Percentiles rank a stretch among this genome's conserved stretches.
Evolutionary conservation across 2,888 invertebrate species (phyloP).

Genomic region (Dasypogon diadema): DNA sequence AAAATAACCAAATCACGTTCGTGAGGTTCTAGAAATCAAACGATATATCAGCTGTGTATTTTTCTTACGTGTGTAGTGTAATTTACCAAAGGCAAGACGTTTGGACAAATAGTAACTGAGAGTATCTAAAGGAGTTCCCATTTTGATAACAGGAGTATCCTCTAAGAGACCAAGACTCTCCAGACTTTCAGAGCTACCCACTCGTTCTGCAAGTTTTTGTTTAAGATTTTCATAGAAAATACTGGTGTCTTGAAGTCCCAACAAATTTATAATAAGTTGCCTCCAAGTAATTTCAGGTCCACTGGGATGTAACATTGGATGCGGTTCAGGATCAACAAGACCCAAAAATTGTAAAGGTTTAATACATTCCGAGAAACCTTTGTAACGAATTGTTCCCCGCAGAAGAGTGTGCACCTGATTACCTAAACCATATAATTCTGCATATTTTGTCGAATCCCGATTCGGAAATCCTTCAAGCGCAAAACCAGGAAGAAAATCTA

Average conservation of each 20-base stretch:
- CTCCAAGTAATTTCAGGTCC: slow-evolving; percentile 98
- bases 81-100: slow-evolving; percentile 79
- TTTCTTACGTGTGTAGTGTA: too few relatives aligned
- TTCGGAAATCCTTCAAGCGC: slow-evolving; percentile 97
- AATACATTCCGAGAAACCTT: slow-evolving; percentile 90
- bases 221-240: slow-evolving; percentile 95
- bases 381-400: slow-evolving; percentile 93
- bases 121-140: slow-evolving; percentile 91
- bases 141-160: slow-evolving; percentile 84
- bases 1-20: slow-evolving; percentile 96
- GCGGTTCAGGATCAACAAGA: slow-evolving; percentile 85
- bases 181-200: slow-evolving; percentile 82
- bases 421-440: slow-evolving; percentile 86
- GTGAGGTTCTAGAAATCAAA: slow-evolving; percentile 72
- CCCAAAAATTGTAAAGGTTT: slow-evolving; percentile 89
- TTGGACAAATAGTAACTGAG: slow-evolving; percentile 89
- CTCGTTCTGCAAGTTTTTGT: slow-evolving; percentile 82
- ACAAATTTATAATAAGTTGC: slow-evolving; percentile 84
- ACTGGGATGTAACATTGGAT: slow-evolving; percentile 91
- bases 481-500: slow-evolving; percentile 96
- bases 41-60: too few relatives aligned
- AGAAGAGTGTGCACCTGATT: slow-evolving; percentile 88
- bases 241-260: slow-evolving; percentile 85
- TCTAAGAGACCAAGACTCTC: slow-evolving; percentile 90
- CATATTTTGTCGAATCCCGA: slow-evolving; percentile 92